These are phyloP conservation scores for Xanthia icteritia DNA, from an alignment of 2,888 invertebrate species.

Conservation along the genomic window DNA sequence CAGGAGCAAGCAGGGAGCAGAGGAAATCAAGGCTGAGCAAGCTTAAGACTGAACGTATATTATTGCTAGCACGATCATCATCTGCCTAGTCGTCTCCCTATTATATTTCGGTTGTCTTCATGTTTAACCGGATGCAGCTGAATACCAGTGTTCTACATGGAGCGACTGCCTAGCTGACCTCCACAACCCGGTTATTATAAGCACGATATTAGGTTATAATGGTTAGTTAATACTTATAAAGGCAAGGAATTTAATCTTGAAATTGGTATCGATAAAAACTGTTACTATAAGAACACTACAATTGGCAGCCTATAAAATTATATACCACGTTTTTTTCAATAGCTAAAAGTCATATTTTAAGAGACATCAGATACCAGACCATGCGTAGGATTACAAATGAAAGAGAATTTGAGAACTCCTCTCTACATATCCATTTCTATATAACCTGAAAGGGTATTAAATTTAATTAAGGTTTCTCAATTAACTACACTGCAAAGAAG, in stretches of 20 bases:
- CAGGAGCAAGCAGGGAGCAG: slow-evolving; percentile 89
- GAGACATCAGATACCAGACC: not conserved
- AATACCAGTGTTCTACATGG: no score
- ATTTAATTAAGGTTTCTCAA: slow-evolving; percentile 32
- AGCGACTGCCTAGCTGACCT: not conserved
- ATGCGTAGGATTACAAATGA: no score
- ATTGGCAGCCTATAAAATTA: not conserved
- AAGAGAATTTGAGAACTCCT: not conserved
- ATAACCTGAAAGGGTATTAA: not conserved
- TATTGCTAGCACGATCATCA: not conserved
- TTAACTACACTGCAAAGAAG: slow-evolving; percentile 11
- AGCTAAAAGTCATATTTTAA: not conserved
- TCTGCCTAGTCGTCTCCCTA: not conserved
- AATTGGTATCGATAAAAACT: not conserved
- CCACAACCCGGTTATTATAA: not conserved
- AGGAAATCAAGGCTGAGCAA: slow-evolving; percentile 86
- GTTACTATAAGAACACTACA: not conserved
- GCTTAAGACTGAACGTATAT: slow-evolving; percentile 70
- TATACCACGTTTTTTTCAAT: not conserved
- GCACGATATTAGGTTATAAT: not conserved
- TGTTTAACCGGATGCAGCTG: not conserved
- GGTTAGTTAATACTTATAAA: not conserved
- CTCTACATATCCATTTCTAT: not conserved
- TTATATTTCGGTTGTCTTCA: fast-evolving
- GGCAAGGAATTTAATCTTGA: not conserved